Evolutionary conservation across 2,888 invertebrate genomes (phyloP), one percentile per base, ranked within the genome.

Genomic region (Pomacea canaliculata): DNA sequence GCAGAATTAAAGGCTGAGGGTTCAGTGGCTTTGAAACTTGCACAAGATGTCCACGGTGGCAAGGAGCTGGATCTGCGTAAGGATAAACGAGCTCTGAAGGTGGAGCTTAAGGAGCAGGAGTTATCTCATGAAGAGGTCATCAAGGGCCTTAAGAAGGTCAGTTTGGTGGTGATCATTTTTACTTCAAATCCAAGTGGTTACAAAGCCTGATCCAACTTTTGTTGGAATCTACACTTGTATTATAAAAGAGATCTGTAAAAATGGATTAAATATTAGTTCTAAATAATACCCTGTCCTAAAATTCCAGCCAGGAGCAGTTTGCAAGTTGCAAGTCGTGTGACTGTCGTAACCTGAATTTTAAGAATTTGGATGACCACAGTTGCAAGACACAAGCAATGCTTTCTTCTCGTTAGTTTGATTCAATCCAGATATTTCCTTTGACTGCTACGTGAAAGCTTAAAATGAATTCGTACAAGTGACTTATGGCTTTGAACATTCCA

Each of bases 1-100:
- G 95, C 96, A 0, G 96, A 96, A 87, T 92, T 95, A 73, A 94
- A 96, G 89, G 96, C 96, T 18, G 96, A 97, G 78, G 87, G 89
- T 59, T 85, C 88, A 12, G 88, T 89, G 3, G 94, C 95, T 9
- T 90, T 97, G 65, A 95, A 96, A 92, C 82, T 90, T 48, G 95
- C 96, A 0, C 95, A 96, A 91, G 96, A 97, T 89, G 95, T 96
- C 85, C 95, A 96, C 87, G 92, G 93, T 19, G 92, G 93, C 79
- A 94, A 95, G 90, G 96, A 97, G 88, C 91, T 94, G 76, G 94
- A 95, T 85, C 91, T 97, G 23, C 92, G 96, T 0, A 93, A 93
- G 82, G 95, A 96, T 85, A 95, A 95, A 88, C 93, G 94, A 80
- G 91, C 92, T 1, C 89, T 96, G 59, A 94, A 94, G 83, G 93